Percentiles rank a stretch among this genome's conserved stretches.
These are phyloP conservation scores for Neolamprologus fasciatus DNA, from an alignment of 2,113 vertebrate species.

Conservation along the genomic window DNA sequence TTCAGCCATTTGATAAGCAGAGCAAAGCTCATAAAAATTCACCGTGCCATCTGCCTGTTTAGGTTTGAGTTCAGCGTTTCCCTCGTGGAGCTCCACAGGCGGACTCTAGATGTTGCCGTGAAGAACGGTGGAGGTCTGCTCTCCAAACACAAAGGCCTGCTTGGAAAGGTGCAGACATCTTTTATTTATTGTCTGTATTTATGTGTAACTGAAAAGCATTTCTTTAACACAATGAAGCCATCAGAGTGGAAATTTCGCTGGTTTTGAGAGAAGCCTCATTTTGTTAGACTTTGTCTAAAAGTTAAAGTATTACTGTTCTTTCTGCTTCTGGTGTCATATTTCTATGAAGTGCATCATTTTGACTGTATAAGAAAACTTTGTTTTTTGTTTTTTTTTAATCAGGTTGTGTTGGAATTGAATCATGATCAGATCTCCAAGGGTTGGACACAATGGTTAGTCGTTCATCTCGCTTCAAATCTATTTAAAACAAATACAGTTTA, in stretches of 20 bases:
- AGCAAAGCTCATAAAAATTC: not conserved
- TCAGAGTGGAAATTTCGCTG: not conserved
- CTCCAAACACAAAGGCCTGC: constrained; percentile 93
- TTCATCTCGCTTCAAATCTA: not conserved
- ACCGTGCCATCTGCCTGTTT: not conserved
- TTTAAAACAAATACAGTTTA: not conserved
- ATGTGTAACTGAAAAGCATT: not conserved
- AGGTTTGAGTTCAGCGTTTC: constrained; percentile 94
- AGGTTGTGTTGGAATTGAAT: constrained; percentile 83
- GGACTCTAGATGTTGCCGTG: constrained; percentile 90
- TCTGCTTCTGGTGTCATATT: not conserved
- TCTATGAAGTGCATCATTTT: not conserved
- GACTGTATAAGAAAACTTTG: not conserved
- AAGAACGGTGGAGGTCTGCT: constrained; percentile 93
- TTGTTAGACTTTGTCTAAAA: not conserved
- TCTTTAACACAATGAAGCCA: not conserved
- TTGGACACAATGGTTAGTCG: constrained; percentile 87
- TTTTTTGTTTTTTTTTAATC: not conserved
- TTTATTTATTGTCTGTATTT: not conserved
- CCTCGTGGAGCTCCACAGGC: constrained; percentile 81
- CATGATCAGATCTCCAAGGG: constrained; percentile 84
- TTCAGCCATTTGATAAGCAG: rapidly evolving
- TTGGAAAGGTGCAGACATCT: constrained; percentile 81
- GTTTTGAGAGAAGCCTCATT: not conserved
- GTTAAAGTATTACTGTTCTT: not conserved